Evolutionary conservation across 2,113 vertebrate species (phyloP), one percentile per base, ranked within the genome.

Genomic region (Clarias batrachus): DNA sequence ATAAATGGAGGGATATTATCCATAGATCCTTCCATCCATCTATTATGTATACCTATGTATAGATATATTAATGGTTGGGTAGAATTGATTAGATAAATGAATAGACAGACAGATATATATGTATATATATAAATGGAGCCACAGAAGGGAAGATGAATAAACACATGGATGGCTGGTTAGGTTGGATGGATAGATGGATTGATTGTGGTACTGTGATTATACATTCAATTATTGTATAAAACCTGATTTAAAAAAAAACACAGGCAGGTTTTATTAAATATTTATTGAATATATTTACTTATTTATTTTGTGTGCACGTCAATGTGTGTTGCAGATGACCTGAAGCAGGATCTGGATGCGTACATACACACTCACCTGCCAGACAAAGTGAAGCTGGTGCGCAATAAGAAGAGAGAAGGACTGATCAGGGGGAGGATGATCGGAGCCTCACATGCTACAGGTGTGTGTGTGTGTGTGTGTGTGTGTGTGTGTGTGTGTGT

Each of bases 341-440:
- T 99, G 92, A 97, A 98, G 93, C 96, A 95, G 48, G 95, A 96
- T 3, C 89, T 99, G 86, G 95, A 95, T 23, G 92, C 91, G 0
- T 97, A 97, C 87, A 81, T 98, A 16, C 92, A 91, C 71, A 95
- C 94, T 84, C 93, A 96, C 60, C 95, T 99, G 86, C 94, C 94
- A 7, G 92, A 89, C 11, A 95, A 95, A 56, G 94, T 98, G 17
- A 96, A 95, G 88, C 82, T 99, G 82, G 95, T 99, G 85, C 95
- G 98, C 91, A 99, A 99, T 90, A 90, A 92, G 86, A 95, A 90
- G 87, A 95, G 98, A 9, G 97, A 99, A 93, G 98, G 98, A 2
- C 91, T 99, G 88, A 99, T 99, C 91, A 93, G 98, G 84, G 98
- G 98, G 84, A 95, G 98, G 62, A 98, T 99, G 98, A 94, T 98